phyloP scores from a whole-genome alignment of 2,113 vertebrate genomes.

The Poeciliopsis prolifica region DNA sequence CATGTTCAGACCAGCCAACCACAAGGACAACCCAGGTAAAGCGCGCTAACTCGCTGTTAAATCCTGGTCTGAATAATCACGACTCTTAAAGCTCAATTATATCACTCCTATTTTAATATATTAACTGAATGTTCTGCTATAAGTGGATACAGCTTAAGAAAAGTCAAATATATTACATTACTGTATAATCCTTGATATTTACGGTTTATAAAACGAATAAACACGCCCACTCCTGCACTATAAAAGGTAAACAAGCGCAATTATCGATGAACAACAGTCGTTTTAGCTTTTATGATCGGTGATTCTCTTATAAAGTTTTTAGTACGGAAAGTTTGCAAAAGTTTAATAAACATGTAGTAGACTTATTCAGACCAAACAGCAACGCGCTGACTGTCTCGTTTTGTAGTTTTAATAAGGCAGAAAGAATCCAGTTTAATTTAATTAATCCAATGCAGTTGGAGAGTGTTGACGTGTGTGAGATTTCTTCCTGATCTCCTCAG shows the following conservation, averaged over 20 bases:
- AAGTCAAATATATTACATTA: background rate
- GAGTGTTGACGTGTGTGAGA: too few relatives aligned
- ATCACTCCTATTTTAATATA: background rate
- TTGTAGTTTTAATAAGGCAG: too few relatives aligned
- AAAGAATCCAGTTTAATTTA: too few relatives aligned
- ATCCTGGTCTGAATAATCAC: background rate
- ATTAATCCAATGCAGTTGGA: too few relatives aligned
- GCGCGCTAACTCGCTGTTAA: constrained; percentile 47
- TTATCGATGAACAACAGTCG: background rate
- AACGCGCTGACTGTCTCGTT: too few relatives aligned
- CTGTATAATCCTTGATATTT: background rate
- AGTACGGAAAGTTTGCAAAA: background rate
- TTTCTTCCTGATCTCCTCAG: too few relatives aligned
- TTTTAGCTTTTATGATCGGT: too few relatives aligned
- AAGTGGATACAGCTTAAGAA: background rate
- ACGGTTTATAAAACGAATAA: background rate
- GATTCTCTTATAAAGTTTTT: too few relatives aligned
- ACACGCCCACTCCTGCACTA: background rate
- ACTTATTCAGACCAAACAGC: background rate
- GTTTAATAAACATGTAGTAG: background rate
- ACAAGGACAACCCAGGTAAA: constrained; percentile 44
- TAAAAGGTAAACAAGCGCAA: background rate
- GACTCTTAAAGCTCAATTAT: fast-evolving
- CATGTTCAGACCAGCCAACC: constrained; percentile 5
- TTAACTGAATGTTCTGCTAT: background rate